Percentiles rank a stretch among this genome's conserved stretches.
These are phyloP conservation scores for Ahaetulla prasina DNA, from an alignment of 2,113 vertebrate genomes.

Conservation along the genomic window DNA sequence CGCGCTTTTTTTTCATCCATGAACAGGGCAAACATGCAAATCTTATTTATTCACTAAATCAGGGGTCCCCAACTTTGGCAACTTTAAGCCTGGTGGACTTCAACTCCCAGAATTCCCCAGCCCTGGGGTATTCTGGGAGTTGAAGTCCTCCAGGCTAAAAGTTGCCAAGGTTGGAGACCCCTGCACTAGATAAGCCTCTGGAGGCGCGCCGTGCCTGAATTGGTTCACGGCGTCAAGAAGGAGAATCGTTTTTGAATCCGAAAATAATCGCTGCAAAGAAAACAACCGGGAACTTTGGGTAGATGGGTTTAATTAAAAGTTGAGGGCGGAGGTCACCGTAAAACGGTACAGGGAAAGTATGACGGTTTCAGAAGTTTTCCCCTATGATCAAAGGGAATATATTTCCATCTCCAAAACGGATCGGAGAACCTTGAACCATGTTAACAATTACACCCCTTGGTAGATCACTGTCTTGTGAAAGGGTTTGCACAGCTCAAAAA, in stretches of 20 bases:
- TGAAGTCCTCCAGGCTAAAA: no score
- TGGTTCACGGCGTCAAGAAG: neutral
- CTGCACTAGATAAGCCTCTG: no score
- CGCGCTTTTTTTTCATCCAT: neutral
- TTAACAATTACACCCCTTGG: neutral
- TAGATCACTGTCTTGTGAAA: neutral
- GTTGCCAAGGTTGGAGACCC: no score
- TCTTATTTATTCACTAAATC: no score
- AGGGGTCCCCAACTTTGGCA: no score
- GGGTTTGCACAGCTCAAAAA: neutral
- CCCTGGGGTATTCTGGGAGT: no score
- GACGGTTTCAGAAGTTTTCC: neutral
- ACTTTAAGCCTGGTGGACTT: no score
- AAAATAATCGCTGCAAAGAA: neutral
- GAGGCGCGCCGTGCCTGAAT: neutral
- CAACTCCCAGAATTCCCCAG: no score
- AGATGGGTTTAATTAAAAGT: neutral
- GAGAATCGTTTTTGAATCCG: neutral
- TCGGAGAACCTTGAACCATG: neutral
- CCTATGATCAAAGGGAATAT: neutral
- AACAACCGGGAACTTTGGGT: neutral
- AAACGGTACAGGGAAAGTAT: neutral
- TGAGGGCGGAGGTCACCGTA: neutral
- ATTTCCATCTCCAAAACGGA: neutral
- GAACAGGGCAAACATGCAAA: neutral